Evolutionary conservation across 2,113 vertebrate genomes (phyloP), one percentile per base, ranked within the genome.

Genomic region (Fregetta grallaria): DNA sequence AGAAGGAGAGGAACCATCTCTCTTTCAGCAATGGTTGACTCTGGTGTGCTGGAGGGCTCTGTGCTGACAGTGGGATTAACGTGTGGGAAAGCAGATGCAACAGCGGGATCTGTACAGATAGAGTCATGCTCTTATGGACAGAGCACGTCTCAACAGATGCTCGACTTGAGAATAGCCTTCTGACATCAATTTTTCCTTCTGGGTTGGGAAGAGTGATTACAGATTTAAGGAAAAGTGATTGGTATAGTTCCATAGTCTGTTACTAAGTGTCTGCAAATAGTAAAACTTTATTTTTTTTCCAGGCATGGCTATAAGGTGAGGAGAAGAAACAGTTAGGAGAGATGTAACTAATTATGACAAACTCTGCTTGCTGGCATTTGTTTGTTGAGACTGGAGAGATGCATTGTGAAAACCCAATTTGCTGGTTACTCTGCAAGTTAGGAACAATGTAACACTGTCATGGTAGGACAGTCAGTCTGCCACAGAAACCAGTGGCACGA

Each of bases 391-490:
- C 36, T 67, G 20, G 38, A 71, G 30, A 90, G 22, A 42, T 21
- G 22, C 5, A 67, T 21, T 73, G 32, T 52, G 66, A 38, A 92
- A 83, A 20, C 8, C 11, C 5, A 49, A 1, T 74, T 91, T 94
- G 70, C 30, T 77, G 27, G 2, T 44, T 84, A 42, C 16, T 45
- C 21, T 42, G 56, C 67, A 34, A 30, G 15, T 71, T 62, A 70
- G 13, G 23, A 84, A 23, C 0, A 1, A 49, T 30, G 2, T 49
- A 58, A 49, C 9, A 22, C 5, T 38, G 42, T 7, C 7, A 25
- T 10, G 6, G 20, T 21, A 34, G 42, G 19, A 65, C 14, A 72
- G 44, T 47, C 13, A 27, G 15, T 67, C 26, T 47, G 11, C 25
- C 26, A 38, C 3, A 36, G 86, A 70, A 92, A 40, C 3, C 10